Base-by-base conservation (phyloP, 2,113 vertebrate genomes). In the Formicarius rufipectus region DNA sequence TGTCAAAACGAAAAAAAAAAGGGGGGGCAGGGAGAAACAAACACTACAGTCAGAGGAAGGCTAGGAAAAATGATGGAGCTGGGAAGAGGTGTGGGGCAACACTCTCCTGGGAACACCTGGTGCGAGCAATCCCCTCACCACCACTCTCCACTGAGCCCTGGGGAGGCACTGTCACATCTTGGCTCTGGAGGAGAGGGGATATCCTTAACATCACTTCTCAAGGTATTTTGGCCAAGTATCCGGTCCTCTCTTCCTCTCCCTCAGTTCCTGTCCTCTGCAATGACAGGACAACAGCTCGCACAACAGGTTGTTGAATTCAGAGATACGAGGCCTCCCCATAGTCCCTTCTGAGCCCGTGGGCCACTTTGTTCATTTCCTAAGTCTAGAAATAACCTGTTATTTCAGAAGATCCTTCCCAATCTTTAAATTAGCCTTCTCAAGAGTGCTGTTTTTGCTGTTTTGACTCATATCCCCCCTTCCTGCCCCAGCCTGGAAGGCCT, bases 171-270 rank as follows among this genome's bases (percentile, higher is more conserved):
- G 27, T 96, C 87, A 95, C 60, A 44, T 93, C 90, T 97, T 97
- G 96, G 96, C 96, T 94, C 90, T 75, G 86, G 83, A 96, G 86
- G 62, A 96, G 89, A 97, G 79, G 96, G 96, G 96, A 97, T 97
- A 97, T 97, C 96, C 96, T 96, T 96, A 82, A 84, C 90, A 96
- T 96, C 8, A 92, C 91, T 84, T 94, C 94, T 96, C 93, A 81
- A 93, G 92, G 89, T 90, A 47, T 96, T 96, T 89, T 89, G 94
- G 56, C 88, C 17, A 4, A 90, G 84, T 93, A 96, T 97, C 97
- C 87, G 84, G 96, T 88, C 94, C 89, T 64, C 55, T 94, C 69
- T 95, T 97, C 96, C 97, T 95, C 89, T 94, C 87, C 64, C 63
- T 33, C 73, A 92, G 90, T 96, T 97, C 97, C 96, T 96, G 95